Conservation (phyloP, 2,888 invertebrate species). For the Cybosia mesomella region DNA sequence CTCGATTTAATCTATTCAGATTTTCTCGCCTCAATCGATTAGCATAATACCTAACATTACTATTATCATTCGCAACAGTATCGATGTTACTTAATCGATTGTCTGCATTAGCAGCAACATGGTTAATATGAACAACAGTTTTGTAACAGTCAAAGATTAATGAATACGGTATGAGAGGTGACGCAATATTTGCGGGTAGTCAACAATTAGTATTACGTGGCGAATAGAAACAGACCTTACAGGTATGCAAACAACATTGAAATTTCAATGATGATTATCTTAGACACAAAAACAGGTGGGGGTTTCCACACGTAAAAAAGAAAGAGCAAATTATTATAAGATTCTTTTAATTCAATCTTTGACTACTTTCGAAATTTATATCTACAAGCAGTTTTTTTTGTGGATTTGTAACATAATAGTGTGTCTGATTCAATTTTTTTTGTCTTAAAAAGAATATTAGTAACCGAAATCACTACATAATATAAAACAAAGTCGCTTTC, state of each 20-base stretch:
- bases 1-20: background rate
- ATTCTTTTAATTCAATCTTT: background rate
- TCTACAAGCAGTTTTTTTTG: background rate
- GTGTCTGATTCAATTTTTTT: background rate
- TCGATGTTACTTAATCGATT: slow-evolving; percentile 1
- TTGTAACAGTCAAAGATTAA: background rate
- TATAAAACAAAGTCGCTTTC: too few species aligned
- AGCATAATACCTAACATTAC: slow-evolving; percentile 1
- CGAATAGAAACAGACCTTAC: too few species aligned
- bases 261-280: background rate
- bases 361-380: slow-evolving; percentile 9
- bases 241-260: background rate
- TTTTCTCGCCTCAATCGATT: background rate
- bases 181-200: background rate
- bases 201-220: background rate
- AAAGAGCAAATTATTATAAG: slow-evolving; percentile 1
- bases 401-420: background rate
- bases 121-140: background rate
- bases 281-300: background rate
- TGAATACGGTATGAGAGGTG: background rate
- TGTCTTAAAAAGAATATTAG: too few species aligned
- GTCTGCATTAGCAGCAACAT: background rate
- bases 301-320: too few species aligned
- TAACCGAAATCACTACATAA: too few species aligned
- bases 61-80: background rate